Base-by-base conservation (phyloP, 2,888 invertebrate species). In the Amiota mariae region DNA sequence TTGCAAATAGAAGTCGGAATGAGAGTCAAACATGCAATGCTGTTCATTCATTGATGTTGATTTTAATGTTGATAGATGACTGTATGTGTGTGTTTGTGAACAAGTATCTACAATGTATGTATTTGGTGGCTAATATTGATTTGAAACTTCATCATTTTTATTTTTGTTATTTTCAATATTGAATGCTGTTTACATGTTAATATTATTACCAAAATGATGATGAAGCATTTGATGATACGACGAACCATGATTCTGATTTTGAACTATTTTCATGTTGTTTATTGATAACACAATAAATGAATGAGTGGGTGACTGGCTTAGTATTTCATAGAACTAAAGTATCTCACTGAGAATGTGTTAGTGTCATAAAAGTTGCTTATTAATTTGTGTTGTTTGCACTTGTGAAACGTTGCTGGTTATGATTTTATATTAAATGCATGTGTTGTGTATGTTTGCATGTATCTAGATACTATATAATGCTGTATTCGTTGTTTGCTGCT, bases 61-160 rank as follows among this genome's bases (percentile, higher is more conserved):
- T 36, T 2, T 36, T 24, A 24, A 6, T 13, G 54, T 54, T 59
- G 20, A 12, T 59, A n/a, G 24, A 20, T 18, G 15, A 2, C 3
- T 24, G 24, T 24, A 24, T 1, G 24, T 18, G 59, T 18, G 59
- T 59, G 75, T 76, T 75, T 82, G 80, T 80, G 85, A 83, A 82
- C 85, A 78, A 81, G 76, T 77, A 77, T 70, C 68, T 51, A 83
- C 77, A 81, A 84, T 85, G 24, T 24, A 24, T 3, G 84, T 83
- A 81, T 84, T 83, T 83, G 83, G 82, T 83, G 85, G 82, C 82
- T 81, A 85, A 83, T 83, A 83, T 83, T 83, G 83, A 83, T 83
- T 83, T 85, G 83, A 81, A 77, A 47, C 11, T n/a, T 51, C 20
- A 24, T 67, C 12, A 51, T 68, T 68, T 36, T 51, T 67, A 47